Base-by-base conservation (phyloP, 1,140 invertebrate species). In the Formica selysi region DNA sequence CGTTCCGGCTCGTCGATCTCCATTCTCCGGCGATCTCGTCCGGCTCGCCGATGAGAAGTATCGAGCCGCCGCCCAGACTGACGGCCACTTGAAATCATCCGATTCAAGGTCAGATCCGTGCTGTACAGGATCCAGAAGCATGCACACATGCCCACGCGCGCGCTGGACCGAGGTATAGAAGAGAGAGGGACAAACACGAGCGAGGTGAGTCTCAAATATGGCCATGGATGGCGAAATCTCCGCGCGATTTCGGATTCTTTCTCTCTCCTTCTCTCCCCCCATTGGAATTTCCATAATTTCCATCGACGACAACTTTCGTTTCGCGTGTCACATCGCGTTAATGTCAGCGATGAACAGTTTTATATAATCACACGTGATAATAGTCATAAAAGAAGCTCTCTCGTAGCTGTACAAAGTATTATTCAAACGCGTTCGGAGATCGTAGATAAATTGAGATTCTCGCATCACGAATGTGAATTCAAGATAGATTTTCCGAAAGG, bases 51-150 rank as follows among this genome's bases (percentile, higher is more conserved):
- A 95, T 89, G 73, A 95, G 91, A 38, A 95, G 92, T 7, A 94
- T 85, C 86, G 94, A 93, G 87, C 95, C 95, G 73, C 89, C 88
- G 86, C 94, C 95, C 90, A 95, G 94, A 91, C 95, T 95, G 89
- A 95, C 93, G 85, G 94, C 91, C 92, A 95, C 95, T 95, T 94
- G 86, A 95, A 94, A 94, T 92, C 85, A 93, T 93, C 91, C 90
- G 73, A 62, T 89, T 91, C 93, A 94, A 92, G 92, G 92, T 94
- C 91, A 94, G 73, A 48, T 73, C 36, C 44, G 76, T 22, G n/a
- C 32, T 32, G 32, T n/a, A 8, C 36, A 16, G 16, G 62, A 38
- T 85, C 26, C 19, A 11, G 48, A 41, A 22, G 22, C 64, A 51
- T n/a, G 64, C 67, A 10, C 65, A 19, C 44, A 16, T 71, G 19